Conservation (phyloP, 1,140 invertebrate genomes). For the Eupeodes corollae region DNA sequence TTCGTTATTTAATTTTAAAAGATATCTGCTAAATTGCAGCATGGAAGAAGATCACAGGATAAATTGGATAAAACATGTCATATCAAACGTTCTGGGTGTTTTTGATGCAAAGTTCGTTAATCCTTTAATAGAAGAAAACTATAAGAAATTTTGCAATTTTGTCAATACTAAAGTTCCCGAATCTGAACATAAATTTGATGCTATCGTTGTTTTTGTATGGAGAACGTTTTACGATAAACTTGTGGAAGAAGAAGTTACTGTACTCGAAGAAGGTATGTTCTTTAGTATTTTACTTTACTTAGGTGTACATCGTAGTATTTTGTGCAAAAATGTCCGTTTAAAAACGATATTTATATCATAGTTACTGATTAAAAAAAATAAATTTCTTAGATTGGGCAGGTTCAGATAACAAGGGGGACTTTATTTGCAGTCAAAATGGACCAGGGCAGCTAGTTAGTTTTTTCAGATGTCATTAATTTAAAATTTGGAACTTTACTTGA, state of each 20-base stretch:
- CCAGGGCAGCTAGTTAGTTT: too few relatives aligned
- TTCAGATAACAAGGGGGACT: too few relatives aligned
- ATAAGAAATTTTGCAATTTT: slow-evolving; percentile 24
- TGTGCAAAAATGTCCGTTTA: too few relatives aligned
- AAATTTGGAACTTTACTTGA: too few relatives aligned
- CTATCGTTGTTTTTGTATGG: slow-evolving; percentile 42
- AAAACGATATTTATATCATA: too few relatives aligned
- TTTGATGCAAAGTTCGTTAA: slow-evolving; percentile 27
- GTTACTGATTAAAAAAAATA: too few relatives aligned
- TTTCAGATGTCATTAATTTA: too few relatives aligned
- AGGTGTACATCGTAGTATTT: neutral
- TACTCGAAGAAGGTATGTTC: slow-evolving; percentile 46
- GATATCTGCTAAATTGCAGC: too few relatives aligned
- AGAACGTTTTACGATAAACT: slow-evolving; percentile 43
- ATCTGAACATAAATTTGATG: slow-evolving; percentile 34
- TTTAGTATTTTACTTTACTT: too few relatives aligned
- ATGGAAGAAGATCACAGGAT: slow-evolving; percentile 20
- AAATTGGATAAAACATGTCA: slow-evolving; percentile 24
- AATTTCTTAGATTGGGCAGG: too few relatives aligned
- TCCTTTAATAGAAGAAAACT: slow-evolving; percentile 16
- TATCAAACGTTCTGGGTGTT: slow-evolving; percentile 30
- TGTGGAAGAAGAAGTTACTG: slow-evolving; percentile 43
- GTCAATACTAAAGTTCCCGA: slow-evolving; percentile 32
- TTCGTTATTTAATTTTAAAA: too few relatives aligned
- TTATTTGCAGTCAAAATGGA: too few relatives aligned